These are phyloP conservation scores for Sarotherodon lohbergeri DNA, from an alignment of 2,113 vertebrate genomes.

Conservation along the genomic window DNA sequence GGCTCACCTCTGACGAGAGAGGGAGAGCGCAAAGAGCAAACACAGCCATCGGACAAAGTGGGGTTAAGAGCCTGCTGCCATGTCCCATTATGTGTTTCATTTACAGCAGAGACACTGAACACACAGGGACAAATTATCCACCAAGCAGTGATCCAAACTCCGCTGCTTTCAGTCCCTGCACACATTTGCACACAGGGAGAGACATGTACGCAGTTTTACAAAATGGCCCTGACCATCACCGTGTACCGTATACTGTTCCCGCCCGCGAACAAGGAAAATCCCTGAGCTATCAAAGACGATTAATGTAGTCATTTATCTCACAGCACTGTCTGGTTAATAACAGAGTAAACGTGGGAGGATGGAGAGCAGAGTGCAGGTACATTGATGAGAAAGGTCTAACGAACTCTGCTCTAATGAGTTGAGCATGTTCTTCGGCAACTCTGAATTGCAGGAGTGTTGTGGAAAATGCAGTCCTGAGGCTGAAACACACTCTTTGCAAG, in stretches of 20 bases:
- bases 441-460: background rate
- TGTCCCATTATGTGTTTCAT: slow-evolving; percentile 51
- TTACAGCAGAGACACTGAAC: slow-evolving; percentile 24
- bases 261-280: slow-evolving; percentile 9
- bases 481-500: background rate
- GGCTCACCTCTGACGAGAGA: slow-evolving; percentile 27
- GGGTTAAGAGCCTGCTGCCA: slow-evolving; percentile 51
- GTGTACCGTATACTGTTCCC: background rate
- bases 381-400: slow-evolving; percentile 25
- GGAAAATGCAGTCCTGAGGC: background rate
- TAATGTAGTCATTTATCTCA: slow-evolving; percentile 46
- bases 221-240: background rate
- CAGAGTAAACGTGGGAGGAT: slow-evolving; percentile 3
- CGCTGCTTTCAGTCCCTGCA: background rate
- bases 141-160: background rate
- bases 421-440: background rate
- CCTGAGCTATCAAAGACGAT: slow-evolving; percentile 52
- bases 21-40: slow-evolving; percentile 7
- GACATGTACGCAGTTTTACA: background rate
- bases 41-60: slow-evolving; percentile 46
- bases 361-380: background rate
- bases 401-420: slow-evolving; percentile 5
- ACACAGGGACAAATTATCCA: background rate
- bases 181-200: background rate
- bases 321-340: slow-evolving; percentile 39